phyloP scores from a whole-genome alignment of 2,797 vertebrate species.

The Smutsia gigantea region DNA sequence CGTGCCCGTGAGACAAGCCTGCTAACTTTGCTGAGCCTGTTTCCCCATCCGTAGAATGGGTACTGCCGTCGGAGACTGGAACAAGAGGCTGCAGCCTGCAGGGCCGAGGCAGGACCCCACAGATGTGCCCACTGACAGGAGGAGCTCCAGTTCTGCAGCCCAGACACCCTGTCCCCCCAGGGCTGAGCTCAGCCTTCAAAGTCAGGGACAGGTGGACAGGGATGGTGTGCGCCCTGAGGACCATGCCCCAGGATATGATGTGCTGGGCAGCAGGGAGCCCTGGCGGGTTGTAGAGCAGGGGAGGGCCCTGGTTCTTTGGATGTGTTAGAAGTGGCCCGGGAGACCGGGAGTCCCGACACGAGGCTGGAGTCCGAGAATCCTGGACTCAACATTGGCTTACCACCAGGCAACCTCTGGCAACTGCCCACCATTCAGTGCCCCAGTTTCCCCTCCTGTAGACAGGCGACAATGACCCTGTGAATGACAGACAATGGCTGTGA shows the following conservation, averaged over 20 bases:
- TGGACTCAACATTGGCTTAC: background rate
- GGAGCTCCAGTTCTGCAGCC: background rate
- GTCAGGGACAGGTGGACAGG: background rate
- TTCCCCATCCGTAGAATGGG: background rate
- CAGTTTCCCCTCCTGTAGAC: background rate
- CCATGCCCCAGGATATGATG: background rate
- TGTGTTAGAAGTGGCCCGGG: background rate
- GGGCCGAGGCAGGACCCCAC: background rate
- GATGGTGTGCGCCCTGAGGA: background rate
- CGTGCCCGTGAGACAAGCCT: background rate
- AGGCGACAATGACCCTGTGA: background rate
- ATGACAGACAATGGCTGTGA: background rate
- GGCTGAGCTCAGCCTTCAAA: background rate
- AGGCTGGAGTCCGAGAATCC: too few relatives aligned
- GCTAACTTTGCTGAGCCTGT: background rate
- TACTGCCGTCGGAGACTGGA: background rate
- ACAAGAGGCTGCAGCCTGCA: background rate
- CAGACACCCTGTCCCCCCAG: accelerated
- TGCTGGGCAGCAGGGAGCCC: background rate
- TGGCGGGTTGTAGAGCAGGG: background rate
- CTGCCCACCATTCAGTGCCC: background rate
- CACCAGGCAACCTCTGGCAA: too few relatives aligned
- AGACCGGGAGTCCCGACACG: background rate
- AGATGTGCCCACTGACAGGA: too few relatives aligned
- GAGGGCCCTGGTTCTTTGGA: background rate